A percentile compares a stretch with the other conserved stretches of the same genome.
Conservation (phyloP, 1,140 invertebrate species). For the Gryon sp. region DNA sequence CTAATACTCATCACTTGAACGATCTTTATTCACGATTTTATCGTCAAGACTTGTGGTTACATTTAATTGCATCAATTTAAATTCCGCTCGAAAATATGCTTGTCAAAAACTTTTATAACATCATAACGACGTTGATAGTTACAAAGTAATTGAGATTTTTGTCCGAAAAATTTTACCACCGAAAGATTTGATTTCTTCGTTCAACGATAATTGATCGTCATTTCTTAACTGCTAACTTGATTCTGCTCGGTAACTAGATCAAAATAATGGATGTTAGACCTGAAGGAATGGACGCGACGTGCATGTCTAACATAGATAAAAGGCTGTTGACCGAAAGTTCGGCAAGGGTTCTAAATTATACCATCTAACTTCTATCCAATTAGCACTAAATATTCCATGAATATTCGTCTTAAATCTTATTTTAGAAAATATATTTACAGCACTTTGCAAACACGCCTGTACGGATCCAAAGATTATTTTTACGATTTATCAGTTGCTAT, state of each 20-base stretch:
- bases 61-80: constrained; percentile 21
- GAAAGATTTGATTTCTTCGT: constrained; percentile 8
- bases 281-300: constrained; percentile 48
- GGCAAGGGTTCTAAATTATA: constrained; percentile 43
- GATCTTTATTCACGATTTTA: neutral
- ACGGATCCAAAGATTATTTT: constrained; percentile 8
- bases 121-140: neutral
- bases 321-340: constrained; percentile 50
- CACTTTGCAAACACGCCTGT: constrained; percentile 11
- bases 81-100: constrained; percentile 20
- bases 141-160: constrained; percentile 11
- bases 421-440: constrained; percentile 45
- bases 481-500: constrained; percentile 11
- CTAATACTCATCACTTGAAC: neutral
- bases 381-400: constrained; percentile 59
- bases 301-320: constrained; percentile 60
- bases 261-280: constrained; percentile 45
- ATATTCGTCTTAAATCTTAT: constrained; percentile 47
- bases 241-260: constrained; percentile 37
- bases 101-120: constrained; percentile 9
- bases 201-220: constrained; percentile 37
- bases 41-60: constrained; percentile 11
- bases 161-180: neutral
- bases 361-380: constrained; percentile 56
- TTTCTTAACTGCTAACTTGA: constrained; percentile 39